These are phyloP conservation scores for Sisor rabdophorus DNA, from an alignment of 2,113 vertebrate genomes.

Conservation along the genomic window DNA sequence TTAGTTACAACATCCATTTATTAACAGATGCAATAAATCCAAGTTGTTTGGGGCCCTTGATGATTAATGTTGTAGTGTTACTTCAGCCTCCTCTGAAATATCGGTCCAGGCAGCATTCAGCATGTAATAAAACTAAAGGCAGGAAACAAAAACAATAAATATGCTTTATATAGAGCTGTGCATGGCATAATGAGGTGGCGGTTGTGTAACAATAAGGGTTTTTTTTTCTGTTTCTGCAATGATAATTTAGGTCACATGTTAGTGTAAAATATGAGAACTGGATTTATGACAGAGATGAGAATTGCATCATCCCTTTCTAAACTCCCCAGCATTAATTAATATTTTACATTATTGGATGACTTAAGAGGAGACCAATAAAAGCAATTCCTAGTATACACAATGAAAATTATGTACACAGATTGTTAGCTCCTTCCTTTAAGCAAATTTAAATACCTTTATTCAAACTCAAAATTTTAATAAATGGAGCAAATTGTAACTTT, in stretches of 20 bases:
- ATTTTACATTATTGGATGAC: slow-evolving; percentile 1
- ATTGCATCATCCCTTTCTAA: slow-evolving; percentile 19
- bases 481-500: slow-evolving; percentile 19
- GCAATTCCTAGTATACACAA: neutral
- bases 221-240: slow-evolving; percentile 22
- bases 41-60: slow-evolving; percentile 54
- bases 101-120: slow-evolving; percentile 53
- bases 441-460: slow-evolving; percentile 12
- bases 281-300: slow-evolving; percentile 6
- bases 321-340: slow-evolving; percentile 8
- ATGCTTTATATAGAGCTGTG: slow-evolving; percentile 33
- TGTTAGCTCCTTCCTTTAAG: neutral
- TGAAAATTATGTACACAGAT: slow-evolving; percentile 4
- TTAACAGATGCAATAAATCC: slow-evolving; percentile 70
- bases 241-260: slow-evolving; percentile 32
- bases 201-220: slow-evolving; percentile 5
- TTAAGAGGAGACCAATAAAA: slow-evolving; percentile 2
- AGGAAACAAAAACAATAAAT: slow-evolving; percentile 47
- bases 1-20: slow-evolving; percentile 67
- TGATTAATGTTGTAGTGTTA: slow-evolving; percentile 71
- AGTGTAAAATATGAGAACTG: slow-evolving; percentile 3
- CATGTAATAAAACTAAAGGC: slow-evolving; percentile 40
- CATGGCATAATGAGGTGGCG: slow-evolving; percentile 39
- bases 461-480: too few relatives aligned
- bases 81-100: slow-evolving; percentile 60